These are phyloP conservation scores for Campoplex nolae DNA, from an alignment of 2,888 invertebrate genomes.

Conservation along the genomic window DNA sequence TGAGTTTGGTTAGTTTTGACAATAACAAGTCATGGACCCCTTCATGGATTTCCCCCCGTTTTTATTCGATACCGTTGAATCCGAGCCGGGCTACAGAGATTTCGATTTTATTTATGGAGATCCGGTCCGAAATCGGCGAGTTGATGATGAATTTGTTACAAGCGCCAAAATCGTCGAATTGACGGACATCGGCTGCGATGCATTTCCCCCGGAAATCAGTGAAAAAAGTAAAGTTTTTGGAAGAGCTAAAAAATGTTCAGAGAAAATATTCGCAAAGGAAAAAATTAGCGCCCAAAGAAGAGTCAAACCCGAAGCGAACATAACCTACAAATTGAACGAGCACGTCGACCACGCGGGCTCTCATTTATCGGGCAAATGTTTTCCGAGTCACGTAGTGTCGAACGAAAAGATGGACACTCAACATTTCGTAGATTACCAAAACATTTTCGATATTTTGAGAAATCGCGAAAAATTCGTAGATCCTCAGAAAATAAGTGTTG, in stretches of 20 bases:
- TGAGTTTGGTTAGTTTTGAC: not conserved
- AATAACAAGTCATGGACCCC: constrained; percentile 11
- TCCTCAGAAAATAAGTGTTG: not conserved
- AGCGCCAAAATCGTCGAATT: constrained; percentile 56
- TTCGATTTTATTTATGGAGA: constrained; percentile 21
- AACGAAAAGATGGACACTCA: not conserved
- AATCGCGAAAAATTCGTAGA: not conserved
- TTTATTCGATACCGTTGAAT: not conserved
- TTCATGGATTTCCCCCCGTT: constrained; percentile 18
- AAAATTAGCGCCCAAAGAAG: not conserved
- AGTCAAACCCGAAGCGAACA: not conserved
- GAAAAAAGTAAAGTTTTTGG: not conserved
- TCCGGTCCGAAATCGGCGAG: not conserved
- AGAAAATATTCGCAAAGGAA: not conserved
- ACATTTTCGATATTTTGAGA: constrained; percentile 5
- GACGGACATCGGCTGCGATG: constrained; percentile 54
- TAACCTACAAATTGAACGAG: not conserved
- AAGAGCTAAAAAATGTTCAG: not conserved
- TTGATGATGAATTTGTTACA: not conserved
- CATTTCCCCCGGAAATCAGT: constrained; percentile 1
- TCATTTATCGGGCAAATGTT: constrained; percentile 2
- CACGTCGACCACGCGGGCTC: not conserved
- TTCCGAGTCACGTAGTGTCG: not conserved
- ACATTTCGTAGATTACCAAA: constrained; percentile 21
- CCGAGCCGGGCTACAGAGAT: not conserved